Base-by-base conservation (phyloP, 1,140 invertebrate genomes). In the Chrysomallon squamiferum region DNA sequence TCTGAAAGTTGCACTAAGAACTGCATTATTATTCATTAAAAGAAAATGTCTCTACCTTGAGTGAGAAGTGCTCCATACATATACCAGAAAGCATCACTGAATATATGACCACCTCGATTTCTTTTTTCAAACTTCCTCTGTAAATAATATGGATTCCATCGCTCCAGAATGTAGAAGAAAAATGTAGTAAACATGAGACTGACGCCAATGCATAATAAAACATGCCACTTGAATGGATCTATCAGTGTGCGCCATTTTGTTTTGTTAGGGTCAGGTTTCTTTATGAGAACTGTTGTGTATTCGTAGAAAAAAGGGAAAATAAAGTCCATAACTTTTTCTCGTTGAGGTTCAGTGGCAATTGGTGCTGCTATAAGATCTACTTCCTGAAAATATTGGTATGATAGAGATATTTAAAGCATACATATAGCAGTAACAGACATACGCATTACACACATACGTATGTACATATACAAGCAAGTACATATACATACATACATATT, bases 301-400 rank as follows among this genome's bases (percentile, higher is more conserved):
- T 77, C 79, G 27, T 64, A 65, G 62, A 67, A 79, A 64, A 74
- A 81, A 4, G 75, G 74, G 30, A 69, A 71, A 38, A 69, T 71
- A 59, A 79, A 79, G 58, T 81, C 79, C 72, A 81, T 74, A 0
- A 78, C 74, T 29, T 59, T 30, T 63, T 72, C 73, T 18, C 79
- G 59, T 11, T 64, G 50, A 13, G 62, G 62, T 30, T 65, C 58
- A n/a, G 72, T 71, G 1, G 68, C 43, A 2, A 76, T n/a, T 0
- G 76, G 71, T 0, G 77, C 75, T 30, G 68, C 70, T 2, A 75
- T 64, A 27, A 81, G 61, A 47, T 81, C 75, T 13, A 76, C 74
- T 50, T 77, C 74, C 79, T 81, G 58, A 9, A 68, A 68, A 5
- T n/a, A n/a, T n/a, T n/a, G n/a, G n/a, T 22, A 43, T 6, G 30